Evolutionary conservation across 2,888 invertebrate genomes (phyloP), one percentile per base, ranked within the genome.

Genomic region (Mythimna vitellina): DNA sequence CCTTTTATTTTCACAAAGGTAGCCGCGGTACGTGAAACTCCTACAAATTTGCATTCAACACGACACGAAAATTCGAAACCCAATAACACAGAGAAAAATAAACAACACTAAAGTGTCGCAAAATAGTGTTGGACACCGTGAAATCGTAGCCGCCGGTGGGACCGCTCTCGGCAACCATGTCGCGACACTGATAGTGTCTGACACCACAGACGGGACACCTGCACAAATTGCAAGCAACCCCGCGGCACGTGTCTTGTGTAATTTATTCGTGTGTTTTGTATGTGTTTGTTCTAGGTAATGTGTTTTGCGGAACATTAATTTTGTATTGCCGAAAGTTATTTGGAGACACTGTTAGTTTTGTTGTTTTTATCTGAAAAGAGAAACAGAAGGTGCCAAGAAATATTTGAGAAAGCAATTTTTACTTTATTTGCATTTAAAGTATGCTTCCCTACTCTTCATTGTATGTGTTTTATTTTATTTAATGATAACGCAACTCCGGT

Each of bases 81-180:
- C 82, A 84, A 87, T 89, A 87, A 87, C 83, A 80, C 75, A 80
- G 79, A 81, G 80, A 73, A 87, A 89, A 90, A 90, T 89, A 90
- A 90, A 89, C 88, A 84, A 78, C 78, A 74, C 76, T 80, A 84
- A 86, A 87, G 82, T 87, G 84, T 87, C 76, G 82, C 80, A 81
- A 79, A 86, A 84, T 82, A 84, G 87, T 89, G 87, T 86, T 76
- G 82, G 83, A 84, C 81, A 81, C 76, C 68, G 73, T 87, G 86
- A 89, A 88, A 88, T 89, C 82, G 85, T 82, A 86, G 81, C 80
- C 78, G 83, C 76, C 80, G 51, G 71, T 68, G 85, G 81, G 83
- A 69, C 70, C 75, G 81, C 80, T 74, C 83, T 81, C 81, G 78
- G 84, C 82, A 83, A 70, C 73, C 70, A 62, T 83, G 82, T 83